Conservation (phyloP, 1,140 invertebrate species). For the Coptotermes formosanus region DNA sequence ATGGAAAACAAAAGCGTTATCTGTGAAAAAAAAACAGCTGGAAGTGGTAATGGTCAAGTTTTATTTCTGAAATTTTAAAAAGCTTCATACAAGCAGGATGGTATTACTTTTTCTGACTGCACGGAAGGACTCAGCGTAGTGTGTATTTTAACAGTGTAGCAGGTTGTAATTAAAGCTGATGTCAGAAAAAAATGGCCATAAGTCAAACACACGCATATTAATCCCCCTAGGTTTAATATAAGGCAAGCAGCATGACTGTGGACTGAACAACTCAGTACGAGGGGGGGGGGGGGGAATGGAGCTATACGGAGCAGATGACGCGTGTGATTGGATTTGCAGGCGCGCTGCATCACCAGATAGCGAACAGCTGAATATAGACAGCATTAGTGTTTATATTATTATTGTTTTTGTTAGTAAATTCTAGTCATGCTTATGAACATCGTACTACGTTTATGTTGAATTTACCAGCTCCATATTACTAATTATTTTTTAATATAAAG, state of each 20-base stretch:
- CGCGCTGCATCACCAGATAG: neutral
- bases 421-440: too few relatives aligned
- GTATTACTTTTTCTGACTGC: too few relatives aligned
- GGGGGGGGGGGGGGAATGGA: neutral
- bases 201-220: slow-evolving; percentile 29
- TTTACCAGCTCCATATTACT: too few relatives aligned
- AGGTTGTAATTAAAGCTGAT: slow-evolving; percentile 14
- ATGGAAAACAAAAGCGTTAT: too few relatives aligned
- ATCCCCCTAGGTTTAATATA: slow-evolving; percentile 26
- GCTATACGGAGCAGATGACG: slow-evolving; percentile 25
- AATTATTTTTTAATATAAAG: too few relatives aligned
- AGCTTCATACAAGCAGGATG: too few relatives aligned
- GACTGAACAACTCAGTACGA: neutral
- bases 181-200: slow-evolving; percentile 19
- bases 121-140: too few relatives aligned
- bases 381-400: neutral
- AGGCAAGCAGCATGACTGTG: neutral
- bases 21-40: too few relatives aligned
- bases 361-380: too few relatives aligned
- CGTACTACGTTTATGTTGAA: too few relatives aligned
- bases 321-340: slow-evolving; percentile 23
- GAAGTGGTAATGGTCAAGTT: too few relatives aligned
- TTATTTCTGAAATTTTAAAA: too few relatives aligned
- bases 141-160: neutral
- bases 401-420: neutral